Evolutionary conservation across 37 sponge, comb jelly and placozoan genomes (phyloP).

Genomic region (Dysidea cf. avara): DNA sequence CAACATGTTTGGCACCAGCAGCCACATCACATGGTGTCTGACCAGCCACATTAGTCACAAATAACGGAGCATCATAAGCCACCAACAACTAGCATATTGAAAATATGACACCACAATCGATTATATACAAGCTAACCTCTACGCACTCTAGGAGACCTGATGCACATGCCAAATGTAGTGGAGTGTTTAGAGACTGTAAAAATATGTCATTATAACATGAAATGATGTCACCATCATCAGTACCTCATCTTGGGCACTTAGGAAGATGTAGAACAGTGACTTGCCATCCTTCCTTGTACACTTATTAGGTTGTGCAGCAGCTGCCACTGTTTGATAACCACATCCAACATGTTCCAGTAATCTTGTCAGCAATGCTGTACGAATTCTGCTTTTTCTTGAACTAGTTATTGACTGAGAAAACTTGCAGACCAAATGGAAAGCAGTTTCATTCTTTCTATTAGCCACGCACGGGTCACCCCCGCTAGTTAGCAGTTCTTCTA

Average conservation of each 20-base stretch:
- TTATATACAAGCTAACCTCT: slow-evolving; percentile 41
- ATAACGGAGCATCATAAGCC: slow-evolving; percentile 67
- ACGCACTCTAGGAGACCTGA: slow-evolving; percentile 79
- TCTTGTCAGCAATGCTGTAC: slow-evolving; percentile 38
- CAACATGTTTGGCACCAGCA: slow-evolving; percentile 53
- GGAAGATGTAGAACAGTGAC: too few relatives aligned
- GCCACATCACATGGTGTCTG: slow-evolving; percentile 77
- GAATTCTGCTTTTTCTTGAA: slow-evolving; percentile 22
- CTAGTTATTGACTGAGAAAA: slow-evolving; percentile 23
- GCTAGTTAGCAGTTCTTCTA: slow-evolving; percentile 32
- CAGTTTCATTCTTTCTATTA: slow-evolving; percentile 62
- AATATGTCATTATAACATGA: background rate
- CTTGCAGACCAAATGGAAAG: slow-evolving; percentile 66
- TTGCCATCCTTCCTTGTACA: background rate
- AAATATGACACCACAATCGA: background rate
- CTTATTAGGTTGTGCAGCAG: background rate
- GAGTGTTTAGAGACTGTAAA: slow-evolving; percentile 62
- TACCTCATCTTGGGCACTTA: slow-evolving; percentile 30
- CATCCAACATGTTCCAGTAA: slow-evolving; percentile 21
- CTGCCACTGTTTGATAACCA: background rate
- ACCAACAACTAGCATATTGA: slow-evolving; percentile 55
- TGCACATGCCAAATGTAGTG: slow-evolving; percentile 72
- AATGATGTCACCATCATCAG: too few relatives aligned
- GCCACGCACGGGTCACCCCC: slow-evolving; percentile 56
- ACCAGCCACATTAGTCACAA: slow-evolving; percentile 52